Conservation (phyloP, 2,113 vertebrate species). For the Pterocles orientalis region DNA sequence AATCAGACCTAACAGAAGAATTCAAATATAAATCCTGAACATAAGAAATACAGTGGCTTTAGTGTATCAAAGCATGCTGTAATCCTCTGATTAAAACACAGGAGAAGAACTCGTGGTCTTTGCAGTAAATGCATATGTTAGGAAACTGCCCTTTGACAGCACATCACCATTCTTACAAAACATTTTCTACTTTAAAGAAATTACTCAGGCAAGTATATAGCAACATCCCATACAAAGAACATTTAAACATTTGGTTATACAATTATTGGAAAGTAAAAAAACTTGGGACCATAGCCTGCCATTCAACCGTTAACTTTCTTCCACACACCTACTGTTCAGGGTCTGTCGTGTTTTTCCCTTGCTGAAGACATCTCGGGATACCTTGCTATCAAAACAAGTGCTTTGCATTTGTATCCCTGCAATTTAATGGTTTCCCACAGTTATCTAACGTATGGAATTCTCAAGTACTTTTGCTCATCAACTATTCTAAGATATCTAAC, state of each 20-base stretch:
- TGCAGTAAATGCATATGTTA: background rate
- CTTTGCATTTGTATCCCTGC: background rate
- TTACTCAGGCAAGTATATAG: background rate
- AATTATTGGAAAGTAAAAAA: background rate
- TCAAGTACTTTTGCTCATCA: background rate
- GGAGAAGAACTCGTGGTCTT: background rate
- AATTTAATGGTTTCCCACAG: background rate
- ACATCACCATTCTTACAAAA: background rate
- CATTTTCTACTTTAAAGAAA: background rate
- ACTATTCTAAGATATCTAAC: background rate
- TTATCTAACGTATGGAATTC: background rate
- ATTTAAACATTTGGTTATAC: background rate
- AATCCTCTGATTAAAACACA: background rate
- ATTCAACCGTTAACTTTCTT: background rate
- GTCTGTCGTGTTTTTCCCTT: background rate
- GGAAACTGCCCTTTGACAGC: background rate
- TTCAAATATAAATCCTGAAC: background rate
- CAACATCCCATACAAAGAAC: background rate
- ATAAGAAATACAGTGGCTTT: background rate
- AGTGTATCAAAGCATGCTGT: rapidly evolving
- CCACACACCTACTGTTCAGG: rapidly evolving
- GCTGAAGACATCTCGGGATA: background rate
- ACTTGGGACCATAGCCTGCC: background rate
- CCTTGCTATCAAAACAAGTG: background rate
- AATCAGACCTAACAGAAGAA: background rate